Base-by-base conservation (phyloP, 2,888 invertebrate species). In the Pseudolycoriella hygida region DNA sequence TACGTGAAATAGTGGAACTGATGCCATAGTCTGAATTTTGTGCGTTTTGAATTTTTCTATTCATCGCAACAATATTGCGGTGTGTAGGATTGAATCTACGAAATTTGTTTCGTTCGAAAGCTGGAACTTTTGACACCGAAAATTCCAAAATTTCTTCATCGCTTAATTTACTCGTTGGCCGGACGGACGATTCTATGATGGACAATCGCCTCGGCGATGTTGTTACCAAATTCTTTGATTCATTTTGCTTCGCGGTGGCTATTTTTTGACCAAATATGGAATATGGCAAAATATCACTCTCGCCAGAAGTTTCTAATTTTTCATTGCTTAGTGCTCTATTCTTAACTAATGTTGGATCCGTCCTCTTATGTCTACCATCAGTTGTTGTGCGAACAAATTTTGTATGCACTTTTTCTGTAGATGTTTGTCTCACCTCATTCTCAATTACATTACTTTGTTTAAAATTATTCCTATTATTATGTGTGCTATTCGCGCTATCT, bases 211-310 rank as follows among this genome's bases (percentile, higher is more conserved):
- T 62, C 14, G 55, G 53, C 48, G 55, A 62, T 2, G 67, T 64
- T 10, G 62, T 67, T 38, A 69, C 37, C 19, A 32, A 32, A 17
- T 43, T 14, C 14, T 53, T 54, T 2, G 59, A 55, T 0, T 51
- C 52, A 37, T 57, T 57, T 17, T 53, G 64, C 40, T 57, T 59
- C 1, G 67, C 58, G 0, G 67, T 66, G 1, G 67, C 65, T 37
- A 73, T 55, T 56, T 80, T 80, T 55, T 79, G 75, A 0, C 81
- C 81, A 56, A 81, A 81, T 55, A 71, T 76, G 47, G 78, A 66
- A 59, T 80, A 81, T 11, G 80, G 79, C 42, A 74, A 72, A 67
- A 79, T 71, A 54, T 79, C 78, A 39, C 59, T 56, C 38, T 59
- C 61, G n/a, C 56, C 55, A 6, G 54, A 46, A 18, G 56, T 54